Percentiles rank a stretch among this genome's conserved stretches.
phyloP scores from a whole-genome alignment of 2,888 invertebrate species.

The Heliconius cydno region DNA sequence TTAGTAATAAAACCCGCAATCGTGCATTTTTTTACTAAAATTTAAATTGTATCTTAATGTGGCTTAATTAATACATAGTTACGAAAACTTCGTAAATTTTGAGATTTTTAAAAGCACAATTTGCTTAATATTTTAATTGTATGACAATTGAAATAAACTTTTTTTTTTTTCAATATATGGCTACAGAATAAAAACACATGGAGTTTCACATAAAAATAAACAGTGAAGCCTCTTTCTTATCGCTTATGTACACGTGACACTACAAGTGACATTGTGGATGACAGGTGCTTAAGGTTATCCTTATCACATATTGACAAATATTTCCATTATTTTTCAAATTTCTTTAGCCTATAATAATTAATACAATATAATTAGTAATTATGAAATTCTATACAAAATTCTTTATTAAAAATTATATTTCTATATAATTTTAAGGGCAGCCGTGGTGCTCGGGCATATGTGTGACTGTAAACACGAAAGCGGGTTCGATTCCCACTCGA shows the following conservation, averaged over 20 bases:
- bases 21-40: conserved; percentile 18
- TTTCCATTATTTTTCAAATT: not conserved
- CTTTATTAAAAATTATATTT: too few relatives aligned
- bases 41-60: not conserved
- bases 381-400: too few relatives aligned
- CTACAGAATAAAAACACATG: not conserved
- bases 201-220: not conserved
- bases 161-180: not conserved
- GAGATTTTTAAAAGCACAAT: too few relatives aligned
- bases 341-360: not conserved
- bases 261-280: conserved; percentile 11
- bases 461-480: too few relatives aligned
- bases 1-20: conserved; percentile 25
- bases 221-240: conserved; percentile 13
- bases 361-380: not conserved
- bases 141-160: not conserved
- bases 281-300: conserved; percentile 9
- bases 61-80: not conserved
- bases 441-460: too few relatives aligned
- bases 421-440: too few relatives aligned
- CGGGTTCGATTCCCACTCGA: too few relatives aligned
- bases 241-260: not conserved
- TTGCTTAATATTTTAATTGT: not conserved
- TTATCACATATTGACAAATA: not conserved
- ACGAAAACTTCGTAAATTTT: not conserved